A percentile compares a stretch with the other conserved stretches of the same genome.
Evolutionary conservation across 64 coral and sea anemone genomes (phyloP).

Genomic region (Dendrophyllia cribrosa): DNA sequence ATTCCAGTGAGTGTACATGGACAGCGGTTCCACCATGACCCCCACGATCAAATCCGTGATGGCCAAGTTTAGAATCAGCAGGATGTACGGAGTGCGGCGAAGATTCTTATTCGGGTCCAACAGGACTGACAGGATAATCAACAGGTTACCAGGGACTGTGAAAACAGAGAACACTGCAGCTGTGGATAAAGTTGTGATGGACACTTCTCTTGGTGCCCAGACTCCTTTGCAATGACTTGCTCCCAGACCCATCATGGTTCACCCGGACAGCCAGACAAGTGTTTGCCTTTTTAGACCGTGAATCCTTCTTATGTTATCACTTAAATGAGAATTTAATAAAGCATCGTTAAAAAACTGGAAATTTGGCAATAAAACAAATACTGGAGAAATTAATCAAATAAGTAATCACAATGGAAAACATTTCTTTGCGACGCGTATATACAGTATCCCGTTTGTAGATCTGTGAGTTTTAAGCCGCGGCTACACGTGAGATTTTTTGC

Average conservation of each 20-base stretch:
- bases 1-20: slow-evolving; percentile 73
- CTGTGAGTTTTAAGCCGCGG: too few relatives aligned
- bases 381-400: too few relatives aligned
- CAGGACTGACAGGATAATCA: slow-evolving; percentile 78
- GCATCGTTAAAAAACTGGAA: too few relatives aligned
- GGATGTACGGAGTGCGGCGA: slow-evolving; percentile 75
- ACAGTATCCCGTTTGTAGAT: too few relatives aligned
- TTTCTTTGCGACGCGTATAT: too few relatives aligned
- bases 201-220: slow-evolving; percentile 80
- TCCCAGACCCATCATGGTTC: slow-evolving; percentile 20
- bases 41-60: slow-evolving; percentile 81
- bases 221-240: slow-evolving; percentile 52
- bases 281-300: too few relatives aligned
- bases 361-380: too few relatives aligned
- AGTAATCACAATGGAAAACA: too few relatives aligned
- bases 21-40: slow-evolving; percentile 77
- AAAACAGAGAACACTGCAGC: slow-evolving; percentile 70
- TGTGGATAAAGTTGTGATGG: slow-evolving; percentile 59
- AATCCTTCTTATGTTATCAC: too few relatives aligned
- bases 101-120: slow-evolving; percentile 75
- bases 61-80: slow-evolving; percentile 71
- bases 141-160: slow-evolving; percentile 78
- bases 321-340: too few relatives aligned
- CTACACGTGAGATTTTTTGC: too few relatives aligned
- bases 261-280: neutral